phyloP scores from a whole-genome alignment of 2,797 vertebrate genomes.

The Spinibarbus caldwelli region DNA sequence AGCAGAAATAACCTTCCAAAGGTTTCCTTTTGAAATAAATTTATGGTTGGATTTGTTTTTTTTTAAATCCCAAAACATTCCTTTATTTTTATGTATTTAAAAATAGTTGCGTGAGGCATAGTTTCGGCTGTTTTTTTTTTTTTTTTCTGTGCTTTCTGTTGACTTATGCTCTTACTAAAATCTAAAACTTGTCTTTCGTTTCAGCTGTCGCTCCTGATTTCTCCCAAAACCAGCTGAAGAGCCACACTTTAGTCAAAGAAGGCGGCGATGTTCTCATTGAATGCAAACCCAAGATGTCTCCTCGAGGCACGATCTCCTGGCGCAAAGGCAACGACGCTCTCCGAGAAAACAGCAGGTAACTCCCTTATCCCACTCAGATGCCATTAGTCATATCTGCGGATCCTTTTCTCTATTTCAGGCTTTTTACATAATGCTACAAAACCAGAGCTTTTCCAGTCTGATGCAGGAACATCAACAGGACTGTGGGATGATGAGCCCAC shows the following conservation, averaged over 20 bases:
- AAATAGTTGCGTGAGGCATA: neutral
- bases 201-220: slow-evolving; percentile 94
- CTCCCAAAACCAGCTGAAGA: slow-evolving; percentile 87
- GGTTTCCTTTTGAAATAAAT: neutral
- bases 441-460: slow-evolving; percentile 23
- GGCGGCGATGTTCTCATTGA: slow-evolving; percentile 92
- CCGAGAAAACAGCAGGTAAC: slow-evolving; percentile 88
- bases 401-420: neutral
- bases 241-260: slow-evolving; percentile 89
- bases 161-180: neutral
- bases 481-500: slow-evolving; percentile 25
- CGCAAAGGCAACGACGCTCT: slow-evolving; percentile 88
- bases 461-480: slow-evolving; percentile 45
- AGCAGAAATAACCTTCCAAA: neutral
- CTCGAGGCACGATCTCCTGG: slow-evolving; percentile 91
- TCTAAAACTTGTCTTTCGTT: slow-evolving; percentile 58
- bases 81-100: neutral
- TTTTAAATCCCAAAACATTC: neutral
- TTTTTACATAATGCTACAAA: slow-evolving; percentile 16
- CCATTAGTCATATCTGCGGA: slow-evolving; percentile 3
- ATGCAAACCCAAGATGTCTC: slow-evolving; percentile 96
- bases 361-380: slow-evolving; percentile 14
- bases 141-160: slow-evolving; percentile 1
- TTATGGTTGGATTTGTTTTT: neutral
- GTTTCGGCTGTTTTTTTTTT: neutral